Conservation (phyloP, 2,888 invertebrate species). For the Oegoconia quadripuncta region DNA sequence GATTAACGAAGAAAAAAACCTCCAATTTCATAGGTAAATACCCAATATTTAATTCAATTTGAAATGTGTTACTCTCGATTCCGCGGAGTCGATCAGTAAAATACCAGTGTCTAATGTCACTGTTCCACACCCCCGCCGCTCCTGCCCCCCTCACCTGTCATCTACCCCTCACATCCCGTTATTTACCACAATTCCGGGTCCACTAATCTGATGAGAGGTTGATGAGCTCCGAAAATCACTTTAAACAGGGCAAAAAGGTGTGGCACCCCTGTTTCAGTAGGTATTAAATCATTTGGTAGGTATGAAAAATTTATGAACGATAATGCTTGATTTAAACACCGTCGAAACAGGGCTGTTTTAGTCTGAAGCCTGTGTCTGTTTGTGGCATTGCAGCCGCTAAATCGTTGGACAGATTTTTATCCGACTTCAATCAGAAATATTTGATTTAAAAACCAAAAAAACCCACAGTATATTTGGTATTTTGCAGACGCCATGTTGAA, state of each 20-base stretch:
- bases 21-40: no score
- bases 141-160: slow-evolving; percentile 19
- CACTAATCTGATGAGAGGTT: slow-evolving; percentile 52
- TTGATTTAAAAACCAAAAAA: no score
- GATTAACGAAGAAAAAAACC: no score
- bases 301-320: background rate
- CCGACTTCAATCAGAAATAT: no score
- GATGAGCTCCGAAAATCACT: slow-evolving; percentile 42
- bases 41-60: background rate
- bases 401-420: no score
- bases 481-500: no score
- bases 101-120: slow-evolving; percentile 28
- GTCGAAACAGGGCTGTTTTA: no score
- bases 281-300: background rate
- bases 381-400: no score
- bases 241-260: slow-evolving; percentile 36
- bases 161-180: slow-evolving; percentile 24
- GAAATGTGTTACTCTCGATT: slow-evolving; percentile 1
- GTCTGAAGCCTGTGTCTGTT: no score
- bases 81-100: slow-evolving; percentile 23
- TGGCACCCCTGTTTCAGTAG: slow-evolving; percentile 8
- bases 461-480: no score
- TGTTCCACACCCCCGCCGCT: slow-evolving; percentile 18
- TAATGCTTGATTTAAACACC: no score
- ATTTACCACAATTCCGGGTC: slow-evolving; percentile 35